Conservation (phyloP, 2,888 invertebrate species). For the Mythimna ferrago region DNA sequence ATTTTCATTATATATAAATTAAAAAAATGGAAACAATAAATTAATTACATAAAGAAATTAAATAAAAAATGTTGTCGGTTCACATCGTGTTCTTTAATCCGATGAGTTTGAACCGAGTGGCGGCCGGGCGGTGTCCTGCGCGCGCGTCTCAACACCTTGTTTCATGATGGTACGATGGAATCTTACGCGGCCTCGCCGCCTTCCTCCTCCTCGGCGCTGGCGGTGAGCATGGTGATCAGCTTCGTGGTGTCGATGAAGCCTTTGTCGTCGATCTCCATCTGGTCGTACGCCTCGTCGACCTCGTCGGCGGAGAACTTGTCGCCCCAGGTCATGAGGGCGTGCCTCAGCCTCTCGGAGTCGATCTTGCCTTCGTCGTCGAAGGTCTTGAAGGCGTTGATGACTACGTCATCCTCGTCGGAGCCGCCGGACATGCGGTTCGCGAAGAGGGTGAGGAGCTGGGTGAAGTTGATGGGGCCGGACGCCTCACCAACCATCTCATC, state of each 20-base stretch:
- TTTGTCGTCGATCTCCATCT: slow-evolving; percentile 97
- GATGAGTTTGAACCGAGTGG: slow-evolving; percentile 76
- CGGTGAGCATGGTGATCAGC: slow-evolving; percentile 97
- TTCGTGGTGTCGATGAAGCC: slow-evolving; percentile 97
- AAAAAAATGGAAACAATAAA: slow-evolving; percentile 90
- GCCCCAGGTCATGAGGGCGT: slow-evolving; percentile 97
- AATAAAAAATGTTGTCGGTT: slow-evolving; percentile 84
- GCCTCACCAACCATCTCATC: slow-evolving; percentile 97
- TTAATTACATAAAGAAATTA: slow-evolving; percentile 85
- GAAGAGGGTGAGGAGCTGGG: slow-evolving; percentile 97
- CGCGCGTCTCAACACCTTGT: slow-evolving; percentile 62
- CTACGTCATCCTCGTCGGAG: slow-evolving; percentile 97
- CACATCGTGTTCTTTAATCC: slow-evolving; percentile 79
- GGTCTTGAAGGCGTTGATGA: slow-evolving; percentile 97
- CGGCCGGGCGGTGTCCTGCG: slow-evolving; percentile 72
- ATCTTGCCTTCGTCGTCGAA: slow-evolving; percentile 97
- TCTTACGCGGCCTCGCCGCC: slow-evolving; percentile 90
- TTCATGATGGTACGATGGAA: slow-evolving; percentile 60
- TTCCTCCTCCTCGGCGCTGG: slow-evolving; percentile 95
- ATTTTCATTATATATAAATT: slow-evolving; percentile 89
- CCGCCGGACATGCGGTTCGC: slow-evolving; percentile 98
- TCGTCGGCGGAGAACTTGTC: slow-evolving; percentile 97
- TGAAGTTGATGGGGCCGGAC: slow-evolving; percentile 98
- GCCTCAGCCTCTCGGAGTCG: slow-evolving; percentile 97
- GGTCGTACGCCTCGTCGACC: slow-evolving; percentile 97